A percentile compares a stretch with the other conserved stretches of the same genome.
These are phyloP conservation scores for Oncorhynchus kisutch DNA, from an alignment of 2,113 vertebrate genomes.

Conservation along the genomic window DNA sequence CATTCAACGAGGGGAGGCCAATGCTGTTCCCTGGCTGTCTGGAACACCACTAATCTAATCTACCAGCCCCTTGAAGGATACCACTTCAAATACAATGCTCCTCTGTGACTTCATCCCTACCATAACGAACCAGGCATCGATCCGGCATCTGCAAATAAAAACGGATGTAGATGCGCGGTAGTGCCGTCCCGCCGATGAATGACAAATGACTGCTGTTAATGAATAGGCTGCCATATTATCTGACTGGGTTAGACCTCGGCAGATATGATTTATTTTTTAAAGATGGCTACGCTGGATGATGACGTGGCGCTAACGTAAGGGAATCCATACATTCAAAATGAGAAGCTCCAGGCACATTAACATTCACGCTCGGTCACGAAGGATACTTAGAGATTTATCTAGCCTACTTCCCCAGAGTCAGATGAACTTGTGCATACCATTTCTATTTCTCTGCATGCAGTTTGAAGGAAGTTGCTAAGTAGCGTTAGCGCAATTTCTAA, in stretches of 20 bases:
- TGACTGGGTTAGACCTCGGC: neutral
- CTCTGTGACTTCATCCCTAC: conserved; percentile 55
- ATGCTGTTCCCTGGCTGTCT: conserved; percentile 17
- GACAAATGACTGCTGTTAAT: conserved; percentile 60
- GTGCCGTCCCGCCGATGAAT: conserved; percentile 38
- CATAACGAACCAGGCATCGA: conserved; percentile 57
- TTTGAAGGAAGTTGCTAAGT: too few species aligned
- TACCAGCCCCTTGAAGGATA: conserved; percentile 45
- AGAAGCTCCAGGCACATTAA: too few species aligned
- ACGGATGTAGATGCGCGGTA: conserved; percentile 37
- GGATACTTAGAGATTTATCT: too few species aligned
- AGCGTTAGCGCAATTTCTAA: too few species aligned
- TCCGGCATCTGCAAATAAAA: conserved; percentile 58
- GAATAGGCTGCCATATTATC: conserved; percentile 34
- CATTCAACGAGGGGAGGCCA: conserved; percentile 20
- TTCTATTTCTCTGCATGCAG: too few species aligned
- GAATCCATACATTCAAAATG: too few species aligned
- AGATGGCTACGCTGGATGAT: too few species aligned
- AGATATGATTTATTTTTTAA: too few species aligned
- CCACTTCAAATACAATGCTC: conserved; percentile 53
- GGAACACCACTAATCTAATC: conserved; percentile 61
- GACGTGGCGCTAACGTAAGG: too few species aligned
- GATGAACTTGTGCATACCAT: too few species aligned
- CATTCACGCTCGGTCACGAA: too few species aligned
- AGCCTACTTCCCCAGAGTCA: too few species aligned